These are phyloP conservation scores for Heliconius eleuchia DNA, from an alignment of 1,140 invertebrate species.

Conservation along the genomic window DNA sequence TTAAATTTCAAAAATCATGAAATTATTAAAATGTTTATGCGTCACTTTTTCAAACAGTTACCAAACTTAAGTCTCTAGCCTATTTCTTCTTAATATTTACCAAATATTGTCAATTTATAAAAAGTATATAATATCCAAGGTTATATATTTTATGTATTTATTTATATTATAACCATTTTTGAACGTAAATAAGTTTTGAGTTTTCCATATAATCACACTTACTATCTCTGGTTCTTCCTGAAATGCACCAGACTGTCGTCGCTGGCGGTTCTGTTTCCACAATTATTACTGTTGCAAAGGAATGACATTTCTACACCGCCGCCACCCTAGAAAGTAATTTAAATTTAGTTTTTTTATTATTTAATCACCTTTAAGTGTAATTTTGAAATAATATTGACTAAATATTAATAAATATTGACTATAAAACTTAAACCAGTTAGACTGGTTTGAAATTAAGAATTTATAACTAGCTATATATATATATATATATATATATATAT, in stretches of 20 bases:
- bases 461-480: too few species aligned
- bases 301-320: constrained; percentile 77
- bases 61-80: not conserved
- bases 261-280: constrained; percentile 59
- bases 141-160: not conserved
- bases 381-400: too few species aligned
- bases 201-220: constrained; percentile 50
- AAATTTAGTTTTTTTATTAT: not conserved
- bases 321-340: constrained; percentile 46
- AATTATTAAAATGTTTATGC: constrained; percentile 42
- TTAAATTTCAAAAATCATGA: constrained; percentile 40
- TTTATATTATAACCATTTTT: too few species aligned
- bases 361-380: not conserved
- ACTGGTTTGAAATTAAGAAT: too few species aligned
- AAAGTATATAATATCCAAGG: not conserved
- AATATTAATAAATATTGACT: too few species aligned
- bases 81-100: not conserved
- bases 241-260: constrained; percentile 66
- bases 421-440: too few species aligned
- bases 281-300: constrained; percentile 70
- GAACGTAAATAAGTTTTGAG: too few species aligned
- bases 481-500: too few species aligned
- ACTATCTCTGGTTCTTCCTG: constrained; percentile 69
- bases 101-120: not conserved
- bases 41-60: not conserved